Base-by-base conservation (phyloP, 2,888 invertebrate species). In the Onthophagus sagittarius region DNA sequence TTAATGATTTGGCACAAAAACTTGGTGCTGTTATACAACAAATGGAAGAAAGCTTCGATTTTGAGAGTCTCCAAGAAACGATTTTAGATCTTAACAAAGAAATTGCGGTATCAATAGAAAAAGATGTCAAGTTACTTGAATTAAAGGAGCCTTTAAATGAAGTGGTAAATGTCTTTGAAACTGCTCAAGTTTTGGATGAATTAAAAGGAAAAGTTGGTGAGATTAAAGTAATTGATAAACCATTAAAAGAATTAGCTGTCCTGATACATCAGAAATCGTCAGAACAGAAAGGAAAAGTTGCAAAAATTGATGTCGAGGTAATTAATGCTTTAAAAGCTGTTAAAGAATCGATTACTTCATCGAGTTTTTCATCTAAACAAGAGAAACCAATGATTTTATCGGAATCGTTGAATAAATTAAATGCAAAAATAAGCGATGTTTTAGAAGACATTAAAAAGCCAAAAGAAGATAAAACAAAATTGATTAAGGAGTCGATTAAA, bases 1-100 rank as follows among this genome's bases (percentile, higher is more conserved):
- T 78, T 15, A 67, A 76, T 70, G 72, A 39, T 9, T 72, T 79
- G 7, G 67, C 72, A 13, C 74, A 74, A 6, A 73, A 74, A 62
- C 74, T 75, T 31, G 15, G 71, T 69, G 65, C 69, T 72, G 63
- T 71, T 63, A 70, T 76, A 71, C 13, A 65, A 70, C 11, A 23
- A 31, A 15, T 15, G n/a, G 31, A 67, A 23, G 23, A 23, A 23
- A 67, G n/a, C 2, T 6, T 32, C 31, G 23, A 9, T n/a, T 2
- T 23, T 7, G 23, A 67, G n/a, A 32, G 15, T 15, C 13, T 64
- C 3, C 13, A 67, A 67, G n/a, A 7, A 23, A 67, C 67, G 15
- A 32, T 67, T 31, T 31, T 4, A 67, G 6, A 67, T 67, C n/a
- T 15, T 15, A 23, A 67, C n/a, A 23, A 67, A 23, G 67, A 67